A percentile compares a stretch with the other conserved stretches of the same genome.
These are phyloP conservation scores for Neoarius graeffei DNA, from an alignment of 2,113 vertebrate species.

Conservation along the genomic window DNA sequence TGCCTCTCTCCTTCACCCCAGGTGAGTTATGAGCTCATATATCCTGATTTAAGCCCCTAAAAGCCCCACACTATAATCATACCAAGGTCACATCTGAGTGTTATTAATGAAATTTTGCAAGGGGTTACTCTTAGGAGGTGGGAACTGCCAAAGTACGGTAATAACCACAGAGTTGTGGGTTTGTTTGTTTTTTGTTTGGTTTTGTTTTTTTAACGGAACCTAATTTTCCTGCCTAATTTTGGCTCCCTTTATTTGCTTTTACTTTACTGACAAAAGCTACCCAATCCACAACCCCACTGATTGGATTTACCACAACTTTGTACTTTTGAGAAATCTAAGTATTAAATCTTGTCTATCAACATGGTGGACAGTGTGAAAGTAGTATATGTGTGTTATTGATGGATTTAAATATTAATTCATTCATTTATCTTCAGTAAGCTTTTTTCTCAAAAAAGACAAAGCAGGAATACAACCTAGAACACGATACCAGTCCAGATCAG, in stretches of 20 bases:
- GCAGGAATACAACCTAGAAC: neutral
- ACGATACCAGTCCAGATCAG: neutral
- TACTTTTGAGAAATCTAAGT: neutral
- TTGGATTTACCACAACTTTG: neutral
- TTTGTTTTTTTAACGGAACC: slow-evolving; percentile 48
- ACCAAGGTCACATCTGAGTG: slow-evolving; percentile 51
- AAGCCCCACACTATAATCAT: slow-evolving; percentile 55
- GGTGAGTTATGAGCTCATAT: slow-evolving; percentile 62
- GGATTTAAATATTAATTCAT: neutral
- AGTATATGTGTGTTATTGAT: neutral
- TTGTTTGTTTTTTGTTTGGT: too few relatives aligned
- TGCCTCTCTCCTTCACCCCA: neutral
- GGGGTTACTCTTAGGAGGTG: slow-evolving; percentile 30
- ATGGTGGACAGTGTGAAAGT: neutral
- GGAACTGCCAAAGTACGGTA: slow-evolving; percentile 59
- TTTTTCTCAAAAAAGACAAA: neutral
- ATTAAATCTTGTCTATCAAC: neutral
- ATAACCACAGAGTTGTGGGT: slow-evolving; percentile 57
- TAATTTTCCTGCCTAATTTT: slow-evolving; percentile 9
- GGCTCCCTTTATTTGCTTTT: neutral
- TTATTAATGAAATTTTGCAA: slow-evolving; percentile 63
- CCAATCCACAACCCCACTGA: neutral
- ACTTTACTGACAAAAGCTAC: neutral
- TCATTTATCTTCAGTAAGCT: neutral
- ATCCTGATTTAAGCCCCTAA: slow-evolving; percentile 57